A percentile compares a stretch with the other conserved stretches of the same genome.
Conservation (phyloP, 2,797 vertebrate genomes). For the Eremophila alpestris region DNA sequence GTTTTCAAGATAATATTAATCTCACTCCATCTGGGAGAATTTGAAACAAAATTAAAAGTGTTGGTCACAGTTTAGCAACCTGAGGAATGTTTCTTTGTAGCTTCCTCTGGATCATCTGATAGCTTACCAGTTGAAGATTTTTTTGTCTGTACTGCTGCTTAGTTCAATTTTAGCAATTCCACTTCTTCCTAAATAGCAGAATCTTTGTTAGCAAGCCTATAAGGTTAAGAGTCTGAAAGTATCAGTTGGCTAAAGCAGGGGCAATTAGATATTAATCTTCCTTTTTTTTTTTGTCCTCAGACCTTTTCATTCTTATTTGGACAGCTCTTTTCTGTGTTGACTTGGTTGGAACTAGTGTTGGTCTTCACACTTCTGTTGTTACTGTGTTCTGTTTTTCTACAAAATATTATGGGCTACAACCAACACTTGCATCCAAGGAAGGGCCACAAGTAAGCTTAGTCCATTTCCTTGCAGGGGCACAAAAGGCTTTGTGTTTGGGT, state of each 20-base stretch:
- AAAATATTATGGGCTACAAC: neutral
- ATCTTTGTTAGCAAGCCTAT: neutral
- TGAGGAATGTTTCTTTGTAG: neutral
- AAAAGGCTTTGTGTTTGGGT: neutral
- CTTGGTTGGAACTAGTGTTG: neutral
- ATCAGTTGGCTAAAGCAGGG: neutral
- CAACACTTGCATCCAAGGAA: neutral
- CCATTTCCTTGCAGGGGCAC: neutral
- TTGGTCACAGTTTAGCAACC: neutral
- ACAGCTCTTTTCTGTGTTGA: neutral
- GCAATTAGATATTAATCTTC: neutral
- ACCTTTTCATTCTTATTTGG: neutral
- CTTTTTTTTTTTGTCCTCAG: neutral
- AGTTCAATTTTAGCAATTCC: conserved; percentile 20
- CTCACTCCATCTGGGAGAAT: neutral
- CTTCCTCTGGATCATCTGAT: neutral
- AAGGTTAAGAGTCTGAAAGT: neutral
- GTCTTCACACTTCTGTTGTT: neutral
- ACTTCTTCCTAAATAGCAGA: neutral
- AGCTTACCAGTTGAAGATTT: neutral
- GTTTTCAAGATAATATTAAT: neutral
- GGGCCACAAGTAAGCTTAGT: neutral
- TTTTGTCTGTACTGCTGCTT: neutral
- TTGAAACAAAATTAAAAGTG: neutral
- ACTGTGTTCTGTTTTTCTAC: neutral